Base-by-base conservation (phyloP, 1,140 invertebrate genomes). In the Leptopilina clavipes region DNA sequence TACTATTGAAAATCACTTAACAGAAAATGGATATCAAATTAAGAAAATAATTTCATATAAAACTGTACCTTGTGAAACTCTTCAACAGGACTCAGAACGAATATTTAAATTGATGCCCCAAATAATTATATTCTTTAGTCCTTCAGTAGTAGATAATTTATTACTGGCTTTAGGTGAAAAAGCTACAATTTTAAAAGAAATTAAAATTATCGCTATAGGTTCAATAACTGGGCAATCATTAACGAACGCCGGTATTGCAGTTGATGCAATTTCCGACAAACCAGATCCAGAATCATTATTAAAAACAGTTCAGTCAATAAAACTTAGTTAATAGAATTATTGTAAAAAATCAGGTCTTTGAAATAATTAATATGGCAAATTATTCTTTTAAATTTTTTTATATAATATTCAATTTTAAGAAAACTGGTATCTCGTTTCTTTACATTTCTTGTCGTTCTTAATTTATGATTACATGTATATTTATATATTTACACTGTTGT, bases 101-200 rank as follows among this genome's bases (percentile, higher is more conserved):
- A 72, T 86, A 3, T 71, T 87, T 10, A 56, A 78, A 72, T 10
- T 73, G 74, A 76, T 25, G 19, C 72, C 82, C 8, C 75, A 81
- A 52, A 84, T 85, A 81, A 84, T 87, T 74, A 85, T 90, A 43
- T 89, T 90, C 72, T 91, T 90, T 73, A 91, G 90, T 83, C 88
- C 90, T 19, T 90, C 89, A 44, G 81, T 80, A 48, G 88, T 88
- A 19, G 81, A 89, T 19, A 77, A 81, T 73, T 45, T 89, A 43
- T 44, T 84, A 48, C 48, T 70, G 25, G 52, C 81, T 18, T 77
- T 87, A 72, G 48, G 40, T 3, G 82, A 76, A 70, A 73, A 83
- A 31, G 52, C 75, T 19, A 78, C 31, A 54, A 31, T 83, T 70
- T 59, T 84, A 1, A 75, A 82, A 22, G 76, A 77, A 56, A 76